Evolutionary conservation across 2,797 vertebrate genomes (phyloP).

Genomic region (Molossus molossus): DNA sequence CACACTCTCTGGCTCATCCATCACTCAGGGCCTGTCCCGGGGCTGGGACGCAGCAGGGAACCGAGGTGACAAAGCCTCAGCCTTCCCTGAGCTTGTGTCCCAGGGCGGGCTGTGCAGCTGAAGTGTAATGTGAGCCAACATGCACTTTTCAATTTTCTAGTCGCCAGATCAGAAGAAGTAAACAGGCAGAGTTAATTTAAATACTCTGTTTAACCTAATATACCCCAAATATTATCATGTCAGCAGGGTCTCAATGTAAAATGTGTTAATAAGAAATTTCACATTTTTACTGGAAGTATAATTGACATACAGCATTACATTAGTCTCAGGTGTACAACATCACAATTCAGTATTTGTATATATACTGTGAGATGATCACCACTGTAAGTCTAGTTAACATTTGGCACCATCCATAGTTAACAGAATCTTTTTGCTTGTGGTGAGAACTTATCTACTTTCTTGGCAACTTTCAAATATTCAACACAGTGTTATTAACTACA

Average conservation of each 20-base stretch:
- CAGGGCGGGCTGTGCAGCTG: not conserved
- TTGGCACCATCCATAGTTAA: not conserved
- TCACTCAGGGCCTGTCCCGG: not conserved
- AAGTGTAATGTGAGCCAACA: rapidly evolving
- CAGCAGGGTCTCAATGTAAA: not conserved
- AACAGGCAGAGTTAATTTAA: not conserved
- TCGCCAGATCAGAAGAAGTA: not conserved
- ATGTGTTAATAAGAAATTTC: not conserved
- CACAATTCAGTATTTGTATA: not conserved
- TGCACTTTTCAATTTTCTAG: not conserved
- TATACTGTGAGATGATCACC: not conserved
- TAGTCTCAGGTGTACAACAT: not conserved
- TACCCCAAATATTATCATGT: not conserved
- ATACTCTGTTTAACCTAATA: not conserved
- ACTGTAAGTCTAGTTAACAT: not conserved
- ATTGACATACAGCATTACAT: not conserved
- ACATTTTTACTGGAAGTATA: not conserved
- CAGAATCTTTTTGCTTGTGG: not conserved
- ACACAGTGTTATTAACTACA: not conserved
- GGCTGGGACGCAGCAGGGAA: not conserved
- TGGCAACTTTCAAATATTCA: not conserved
- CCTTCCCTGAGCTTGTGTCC: not conserved
- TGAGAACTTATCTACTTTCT: not conserved
- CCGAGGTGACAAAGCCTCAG: not conserved
- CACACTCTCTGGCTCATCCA: not conserved